Evolutionary conservation across 2,888 invertebrate genomes (phyloP).

Genomic region (Heliconius ismenius): DNA sequence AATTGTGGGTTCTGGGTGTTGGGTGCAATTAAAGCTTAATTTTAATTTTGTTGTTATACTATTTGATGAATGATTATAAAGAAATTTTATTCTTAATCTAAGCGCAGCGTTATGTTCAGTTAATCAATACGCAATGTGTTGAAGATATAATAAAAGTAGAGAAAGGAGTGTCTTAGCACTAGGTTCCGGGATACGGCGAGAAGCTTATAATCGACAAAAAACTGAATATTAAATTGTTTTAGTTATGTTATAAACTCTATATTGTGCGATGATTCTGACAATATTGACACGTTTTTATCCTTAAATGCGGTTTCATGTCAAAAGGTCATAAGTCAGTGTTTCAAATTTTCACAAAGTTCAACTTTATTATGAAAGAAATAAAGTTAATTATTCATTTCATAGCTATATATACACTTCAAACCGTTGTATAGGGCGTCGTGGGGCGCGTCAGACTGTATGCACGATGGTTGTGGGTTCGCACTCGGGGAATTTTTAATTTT

Average conservation of each 20-base stretch:
- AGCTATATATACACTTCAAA: neutral
- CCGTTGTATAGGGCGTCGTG: neutral
- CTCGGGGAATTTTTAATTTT: neutral
- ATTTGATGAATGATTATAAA: no score
- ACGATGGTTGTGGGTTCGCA: neutral
- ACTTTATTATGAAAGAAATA: neutral
- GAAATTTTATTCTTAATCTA: no score
- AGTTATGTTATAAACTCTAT: neutral
- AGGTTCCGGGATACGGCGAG: no score
- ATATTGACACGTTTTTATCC: slow-evolving; percentile 44
- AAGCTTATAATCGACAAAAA: no score
- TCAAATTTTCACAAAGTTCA: neutral
- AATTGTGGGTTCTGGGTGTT: no score
- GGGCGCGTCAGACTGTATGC: neutral
- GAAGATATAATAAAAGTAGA: no score
- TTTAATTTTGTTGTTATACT: neutral
- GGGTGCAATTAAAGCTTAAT: neutral
- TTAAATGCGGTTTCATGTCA: slow-evolving; percentile 36
- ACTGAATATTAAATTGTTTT: no score
- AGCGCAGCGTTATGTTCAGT: no score
- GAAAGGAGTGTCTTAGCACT: no score
- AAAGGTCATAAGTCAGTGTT: slow-evolving; percentile 24
- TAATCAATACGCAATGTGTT: no score
- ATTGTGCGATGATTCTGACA: slow-evolving; percentile 13
- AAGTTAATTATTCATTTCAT: slow-evolving; percentile 17